phyloP scores from a whole-genome alignment of 1,140 invertebrate species.

The Drosophila seguyi region DNA sequence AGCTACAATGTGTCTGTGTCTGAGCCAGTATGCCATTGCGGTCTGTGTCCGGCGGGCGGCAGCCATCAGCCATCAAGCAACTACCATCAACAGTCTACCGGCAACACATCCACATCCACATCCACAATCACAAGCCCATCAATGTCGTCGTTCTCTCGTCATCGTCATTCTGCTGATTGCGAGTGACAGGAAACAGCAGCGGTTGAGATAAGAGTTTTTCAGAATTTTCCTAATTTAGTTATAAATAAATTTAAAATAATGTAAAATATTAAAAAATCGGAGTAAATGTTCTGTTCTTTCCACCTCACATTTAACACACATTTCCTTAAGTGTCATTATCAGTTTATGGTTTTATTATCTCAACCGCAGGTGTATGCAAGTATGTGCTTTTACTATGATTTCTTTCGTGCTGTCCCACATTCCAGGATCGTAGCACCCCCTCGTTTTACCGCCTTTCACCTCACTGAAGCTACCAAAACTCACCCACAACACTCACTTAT shows the following conservation, averaged over 20 bases:
- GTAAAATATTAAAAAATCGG: background rate
- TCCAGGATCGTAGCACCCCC: slow-evolving; percentile 23
- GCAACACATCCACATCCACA: too few species aligned
- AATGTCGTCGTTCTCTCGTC: slow-evolving; percentile 52
- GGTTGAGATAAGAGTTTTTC: too few species aligned
- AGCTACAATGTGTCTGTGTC: slow-evolving; percentile 34
- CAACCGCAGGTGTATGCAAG: slow-evolving; percentile 15
- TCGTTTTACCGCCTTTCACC: slow-evolving; percentile 41
- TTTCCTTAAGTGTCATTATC: too few species aligned
- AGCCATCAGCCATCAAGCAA: slow-evolving; percentile 19
- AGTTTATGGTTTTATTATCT: slow-evolving; percentile 2
- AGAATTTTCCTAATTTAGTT: background rate
- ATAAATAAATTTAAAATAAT: background rate
- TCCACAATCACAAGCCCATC: slow-evolving; percentile 60
- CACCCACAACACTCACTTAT: slow-evolving; percentile 69
- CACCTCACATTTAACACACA: background rate
- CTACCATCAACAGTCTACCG: slow-evolving; percentile 27
- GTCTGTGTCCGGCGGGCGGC: slow-evolving; percentile 56
- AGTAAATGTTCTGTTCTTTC: too few species aligned
- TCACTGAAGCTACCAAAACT: slow-evolving; percentile 61
- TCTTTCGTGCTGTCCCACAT: slow-evolving; percentile 68
- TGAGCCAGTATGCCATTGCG: slow-evolving; percentile 36
- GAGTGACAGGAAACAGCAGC: slow-evolving; percentile 30
- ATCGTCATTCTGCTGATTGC: slow-evolving; percentile 48
- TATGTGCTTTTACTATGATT: slow-evolving; percentile 58